A percentile compares a stretch with the other conserved stretches of the same genome.
Conservation (phyloP, 1,140 invertebrate genomes). For the Linepithema humile region DNA sequence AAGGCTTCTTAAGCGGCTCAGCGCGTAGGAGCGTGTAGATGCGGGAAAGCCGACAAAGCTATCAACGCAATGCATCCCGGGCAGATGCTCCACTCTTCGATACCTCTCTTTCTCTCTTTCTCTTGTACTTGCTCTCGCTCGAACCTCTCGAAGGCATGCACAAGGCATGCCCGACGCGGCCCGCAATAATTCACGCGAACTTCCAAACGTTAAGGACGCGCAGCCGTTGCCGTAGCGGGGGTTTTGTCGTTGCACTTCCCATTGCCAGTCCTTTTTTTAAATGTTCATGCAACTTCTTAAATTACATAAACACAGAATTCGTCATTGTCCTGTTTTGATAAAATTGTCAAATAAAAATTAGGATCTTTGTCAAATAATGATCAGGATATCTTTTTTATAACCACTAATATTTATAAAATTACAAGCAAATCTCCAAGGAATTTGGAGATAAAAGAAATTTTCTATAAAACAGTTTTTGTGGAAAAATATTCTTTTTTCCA, state of each 20-base stretch:
- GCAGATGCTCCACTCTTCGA: conserved; percentile 64
- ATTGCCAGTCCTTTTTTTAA: conserved; percentile 6
- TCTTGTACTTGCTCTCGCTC: conserved; percentile 22
- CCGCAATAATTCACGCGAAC: conserved; percentile 68
- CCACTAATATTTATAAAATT: neutral
- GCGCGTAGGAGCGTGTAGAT: conserved; percentile 68
- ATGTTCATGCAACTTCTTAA: conserved; percentile 16
- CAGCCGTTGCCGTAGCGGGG: conserved; percentile 5
- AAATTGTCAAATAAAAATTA: too few relatives aligned
- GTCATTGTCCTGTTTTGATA: too few relatives aligned
- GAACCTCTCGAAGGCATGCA: conserved; percentile 62
- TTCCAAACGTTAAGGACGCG: conserved; percentile 43
- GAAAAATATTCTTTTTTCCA: too few relatives aligned
- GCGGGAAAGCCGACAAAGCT: conserved; percentile 76
- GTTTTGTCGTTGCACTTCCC: neutral
- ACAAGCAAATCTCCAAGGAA: too few relatives aligned
- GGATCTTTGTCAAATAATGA: too few relatives aligned
- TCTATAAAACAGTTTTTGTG: neutral
- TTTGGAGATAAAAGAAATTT: neutral
- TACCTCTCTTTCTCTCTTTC: neutral
- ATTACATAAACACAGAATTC: too few relatives aligned
- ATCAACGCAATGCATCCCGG: conserved; percentile 70
- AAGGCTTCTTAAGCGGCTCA: conserved; percentile 73
- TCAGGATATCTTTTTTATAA: neutral
- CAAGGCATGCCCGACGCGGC: conserved; percentile 56